Evolutionary conservation across 2,888 invertebrate genomes (phyloP).

Genomic region (Drosophila ochracea): DNA sequence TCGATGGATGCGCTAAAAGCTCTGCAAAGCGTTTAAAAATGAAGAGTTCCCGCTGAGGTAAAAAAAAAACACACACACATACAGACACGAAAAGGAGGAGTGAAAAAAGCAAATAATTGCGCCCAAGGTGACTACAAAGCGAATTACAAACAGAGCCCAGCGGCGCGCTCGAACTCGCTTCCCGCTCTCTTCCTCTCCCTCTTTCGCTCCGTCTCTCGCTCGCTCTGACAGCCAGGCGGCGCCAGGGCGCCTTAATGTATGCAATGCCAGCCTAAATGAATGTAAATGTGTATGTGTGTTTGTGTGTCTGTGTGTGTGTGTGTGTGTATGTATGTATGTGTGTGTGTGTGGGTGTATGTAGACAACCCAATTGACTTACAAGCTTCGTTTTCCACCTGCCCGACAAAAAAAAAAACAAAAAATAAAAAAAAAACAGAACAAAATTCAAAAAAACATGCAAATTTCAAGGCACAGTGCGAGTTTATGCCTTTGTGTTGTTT

Average conservation of each 20-base stretch:
- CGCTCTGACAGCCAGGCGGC: slow-evolving; percentile 35
- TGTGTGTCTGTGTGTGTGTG: slow-evolving; percentile 13
- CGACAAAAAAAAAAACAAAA: slow-evolving; percentile 16
- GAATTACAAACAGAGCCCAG: slow-evolving; percentile 72
- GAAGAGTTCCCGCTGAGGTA: slow-evolving; percentile 47
- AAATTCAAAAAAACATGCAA: slow-evolving; percentile 58
- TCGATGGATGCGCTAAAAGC: slow-evolving; percentile 62
- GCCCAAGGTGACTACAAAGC: slow-evolving; percentile 79
- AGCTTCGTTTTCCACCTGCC: slow-evolving; percentile 42
- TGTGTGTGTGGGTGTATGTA: slow-evolving; percentile 22
- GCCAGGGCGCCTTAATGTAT: slow-evolving; percentile 64
- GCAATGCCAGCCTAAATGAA: slow-evolving; percentile 68
- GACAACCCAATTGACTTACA: slow-evolving; percentile 67
- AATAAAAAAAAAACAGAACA: not conserved
- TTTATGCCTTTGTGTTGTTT: slow-evolving; percentile 59
- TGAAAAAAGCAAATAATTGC: slow-evolving; percentile 68
- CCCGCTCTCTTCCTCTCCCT: not conserved
- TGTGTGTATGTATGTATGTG: slow-evolving; percentile 14
- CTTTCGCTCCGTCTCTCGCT: not conserved
- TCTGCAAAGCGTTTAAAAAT: slow-evolving; percentile 55
- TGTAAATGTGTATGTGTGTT: slow-evolving; percentile 46
- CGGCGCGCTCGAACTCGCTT: slow-evolving; percentile 12
- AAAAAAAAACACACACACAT: slow-evolving; percentile 21
- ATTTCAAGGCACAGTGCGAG: slow-evolving; percentile 69
- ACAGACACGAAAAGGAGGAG: not conserved